Evolutionary conservation across 1,140 invertebrate species (phyloP), one percentile per base, ranked within the genome.

Genomic region (Zophobas atratus): DNA sequence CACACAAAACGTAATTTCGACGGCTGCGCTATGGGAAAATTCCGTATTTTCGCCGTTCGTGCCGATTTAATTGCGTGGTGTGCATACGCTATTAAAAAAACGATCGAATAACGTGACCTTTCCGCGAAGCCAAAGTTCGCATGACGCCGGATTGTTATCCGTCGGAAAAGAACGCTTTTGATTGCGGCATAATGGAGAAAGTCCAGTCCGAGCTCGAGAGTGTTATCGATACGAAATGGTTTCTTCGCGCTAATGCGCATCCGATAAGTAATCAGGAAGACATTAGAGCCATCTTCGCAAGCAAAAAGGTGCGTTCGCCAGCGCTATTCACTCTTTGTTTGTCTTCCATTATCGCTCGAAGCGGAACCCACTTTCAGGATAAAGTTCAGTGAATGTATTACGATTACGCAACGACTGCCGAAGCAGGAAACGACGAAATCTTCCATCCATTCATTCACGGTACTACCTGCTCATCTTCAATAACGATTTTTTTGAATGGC

Each of bases 311-410:
- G 55, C 3, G 55, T 57, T 57, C 33, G 33, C 55, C 34, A 57
- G 5, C 5, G 49, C 20, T 53, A 57, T 3, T 57, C 49, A 51
- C 49, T 51, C 43, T 57, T 20, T 57, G 55, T 57, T 57, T 57
- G 55, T 57, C 39, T 43, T 67, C n/a, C 2, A 51, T 51, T 51
- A 51, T 4, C 2, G 4, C n/a, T 20, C 49, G 49, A 20, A 51
- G 57, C 6, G 38, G 8, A 63, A 63, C 57, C 57, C 43, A 63
- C 57, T 63, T 63, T 41, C 57, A 41, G 38, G n/a, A 39, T 36
- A 67, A 67, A 67, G 60, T 67, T 67, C 60, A 67, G 60, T 43
- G 60, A 67, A 46, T 67, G 60, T 67, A 36, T 38, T 60, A 38
- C 4, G 2, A 36, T 60, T 60, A 38, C 56, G 56, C 8, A 60